Base-by-base conservation (phyloP, 2,888 invertebrate genomes). In the Cactoblastis cactorum region DNA sequence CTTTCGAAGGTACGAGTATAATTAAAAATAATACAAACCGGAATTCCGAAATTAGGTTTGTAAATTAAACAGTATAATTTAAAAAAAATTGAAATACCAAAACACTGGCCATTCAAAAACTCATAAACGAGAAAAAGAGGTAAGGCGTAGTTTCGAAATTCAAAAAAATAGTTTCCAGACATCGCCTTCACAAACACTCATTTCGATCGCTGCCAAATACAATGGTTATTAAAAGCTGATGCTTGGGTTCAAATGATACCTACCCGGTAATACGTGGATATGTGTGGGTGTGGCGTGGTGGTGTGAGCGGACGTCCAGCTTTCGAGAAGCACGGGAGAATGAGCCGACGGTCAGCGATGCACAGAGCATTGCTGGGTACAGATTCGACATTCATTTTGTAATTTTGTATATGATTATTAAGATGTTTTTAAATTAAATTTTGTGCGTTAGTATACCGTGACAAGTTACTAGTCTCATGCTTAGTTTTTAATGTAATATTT, bases 171-270 rank as follows among this genome's bases (percentile, higher is more conserved):
- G 78, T 79, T 77, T 65, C 67, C 81, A 80, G 82, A 81, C 80
- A 74, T 74, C 70, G 70, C 69, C 70, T 75, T 73, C 71, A 69
- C 73, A 77, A 80, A 80, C 75, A 77, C 86, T 87, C 85, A 88
- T 88, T 89, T 85, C 85, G 83, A 89, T 88, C 83, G 84, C 69
- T 79, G 74, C 85, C 80, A 88, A 88, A 88, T 88, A 89, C 88
- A 88, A 89, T 88, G 88, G 87, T 87, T 89, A 89, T 88, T 89
- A 88, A 86, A 87, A 85, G 80, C 72, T 72, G 82, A 75, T 78
- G 77, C 73, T 67, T 61, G 67, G 65, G 66, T 72, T 76, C 72
- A 75, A 77, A 77, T 78, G 76, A 77, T 82, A 74, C 74, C 65
- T 65, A 67, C 69, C 63, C 70, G 73, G 72, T 69, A 71, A 77